Evolutionary conservation across 2,797 vertebrate species (phyloP), one percentile per base, ranked within the genome.

Genomic region (Anas acuta): DNA sequence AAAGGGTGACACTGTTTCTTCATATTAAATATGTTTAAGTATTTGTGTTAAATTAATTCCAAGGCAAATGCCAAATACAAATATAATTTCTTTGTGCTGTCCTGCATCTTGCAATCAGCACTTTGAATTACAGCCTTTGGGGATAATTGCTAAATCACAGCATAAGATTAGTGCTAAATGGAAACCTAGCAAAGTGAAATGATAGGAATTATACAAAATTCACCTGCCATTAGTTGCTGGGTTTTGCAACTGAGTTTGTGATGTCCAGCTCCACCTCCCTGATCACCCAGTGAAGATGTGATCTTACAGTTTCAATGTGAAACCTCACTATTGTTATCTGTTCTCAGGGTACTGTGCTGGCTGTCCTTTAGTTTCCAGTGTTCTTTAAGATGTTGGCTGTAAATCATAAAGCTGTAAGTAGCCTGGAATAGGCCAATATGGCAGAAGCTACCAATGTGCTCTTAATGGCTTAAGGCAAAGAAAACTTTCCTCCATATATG

Each of bases 61-160:
- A 94, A 87, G n/a, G 35, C 69, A 92, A 96, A 87, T 51, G 87
- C 23, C 18, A 92, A 84, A 85, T 37, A 82, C 12, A 87, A 92
- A 61, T 75, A 37, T 58, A 73, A 81, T 95, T 95, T 85, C 11
- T 93, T 91, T 69, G 75, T 90, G 54, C 54, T 77, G 33, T 74
- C 72, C 35, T 66, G 12, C 33, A 35, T 89, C 65, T 54, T 80
- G 11, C 26, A 51, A 11, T 69, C 26, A 60, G 13, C 70, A 22
- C 11, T 79, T 94, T 87, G 41, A 33, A 26, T 92, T 86, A 15
- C 18, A 78, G 5, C 39, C 69, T 73, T 87, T 83, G 39, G 37
- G 23, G 26, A 19, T 69, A 30, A 9, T 56, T 81, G 58, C 37
- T 88, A 89, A 75, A 53, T 78, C 65, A 33, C 28, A 17, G 10